Evolutionary conservation across 2,888 invertebrate species (phyloP), one percentile per base, ranked within the genome.

Genomic region (Automeris io): DNA sequence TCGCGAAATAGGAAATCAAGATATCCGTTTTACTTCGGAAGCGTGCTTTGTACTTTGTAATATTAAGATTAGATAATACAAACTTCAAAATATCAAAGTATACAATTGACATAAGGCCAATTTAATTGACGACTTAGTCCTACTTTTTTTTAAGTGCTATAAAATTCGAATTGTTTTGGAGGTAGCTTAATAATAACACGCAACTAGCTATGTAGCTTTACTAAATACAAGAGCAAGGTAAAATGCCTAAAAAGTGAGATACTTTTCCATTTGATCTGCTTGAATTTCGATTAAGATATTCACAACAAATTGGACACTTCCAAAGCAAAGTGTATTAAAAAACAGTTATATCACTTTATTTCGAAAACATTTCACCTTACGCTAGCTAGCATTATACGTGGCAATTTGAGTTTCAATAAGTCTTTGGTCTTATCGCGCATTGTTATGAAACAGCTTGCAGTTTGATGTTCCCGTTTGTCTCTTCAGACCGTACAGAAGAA

Each of bases 371-470:
- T n/a, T n/a, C n/a, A n/a, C n/a, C n/a, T n/a, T n/a, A n/a, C n/a
- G n/a, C n/a, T n/a, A n/a, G n/a, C n/a, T n/a, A n/a, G n/a, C n/a
- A 22, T 6, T 22, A 22, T 22, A 22, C 22, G 5, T 33, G 11
- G 8, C 9, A 18, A 34, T 22, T 16, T 22, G 3, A 11, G 8
- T 18, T 39, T 36, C 38, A 22, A 16, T 8, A 5, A 26, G 26
- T 26, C 26, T 16, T 25, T 26, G 26, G 13, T 16, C 29, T 29
- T 16, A 16, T n/a, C 13, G 16, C 8, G 8, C 5, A 33, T 25
- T 19, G 53, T 62, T 67, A 67, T 63, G 64, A 62, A 16, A 53
- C 34, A 37, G 61, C 52, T 45, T 61, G 61, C 26, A 52, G 46
- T 42, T 54, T 51, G 36, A 41, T 42, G 37, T 51, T 51, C 42